Conservation (phyloP, 2,797 vertebrate species). For the Eulemur mongoz region DNA sequence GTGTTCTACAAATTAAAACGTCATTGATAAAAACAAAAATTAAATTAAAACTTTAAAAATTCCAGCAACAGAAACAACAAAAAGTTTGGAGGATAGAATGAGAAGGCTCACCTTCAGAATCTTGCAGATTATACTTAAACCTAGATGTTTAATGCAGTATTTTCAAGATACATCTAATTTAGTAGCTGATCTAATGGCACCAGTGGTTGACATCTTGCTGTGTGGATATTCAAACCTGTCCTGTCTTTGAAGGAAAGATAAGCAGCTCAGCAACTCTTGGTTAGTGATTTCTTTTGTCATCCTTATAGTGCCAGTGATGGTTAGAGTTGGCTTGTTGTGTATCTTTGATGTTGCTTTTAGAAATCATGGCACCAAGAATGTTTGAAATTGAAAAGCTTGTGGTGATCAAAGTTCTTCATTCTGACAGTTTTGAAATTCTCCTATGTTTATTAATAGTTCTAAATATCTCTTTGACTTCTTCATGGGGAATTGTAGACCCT, state of each 20-base stretch:
- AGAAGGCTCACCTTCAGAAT: not conserved
- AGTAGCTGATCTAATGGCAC: not conserved
- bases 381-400: not conserved
- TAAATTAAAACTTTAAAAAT: slow-evolving; percentile 13
- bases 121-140: not conserved
- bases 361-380: slow-evolving; percentile 10
- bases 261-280: slow-evolving; percentile 8
- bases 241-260: slow-evolving; percentile 10
- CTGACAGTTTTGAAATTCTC: slow-evolving; percentile 32
- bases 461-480: slow-evolving; percentile 59
- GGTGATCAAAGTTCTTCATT: not conserved
- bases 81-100: not conserved
- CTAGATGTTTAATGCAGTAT: fast-evolving
- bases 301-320: not conserved
- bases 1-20: slow-evolving; percentile 33
- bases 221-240: fast-evolving
- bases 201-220: not conserved
- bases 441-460: not conserved
- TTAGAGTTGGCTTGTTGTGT: not conserved
- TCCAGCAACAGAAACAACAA: not conserved
- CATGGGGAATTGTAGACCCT: slow-evolving; percentile 18
- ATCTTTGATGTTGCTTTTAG: not conserved
- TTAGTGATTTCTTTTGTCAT: not conserved
- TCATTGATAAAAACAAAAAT: not conserved
- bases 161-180: not conserved